Percentiles rank a stretch among this genome's conserved stretches.
Evolutionary conservation across 1,140 invertebrate species (phyloP).

Genomic region (Drosophila simulans): DNA sequence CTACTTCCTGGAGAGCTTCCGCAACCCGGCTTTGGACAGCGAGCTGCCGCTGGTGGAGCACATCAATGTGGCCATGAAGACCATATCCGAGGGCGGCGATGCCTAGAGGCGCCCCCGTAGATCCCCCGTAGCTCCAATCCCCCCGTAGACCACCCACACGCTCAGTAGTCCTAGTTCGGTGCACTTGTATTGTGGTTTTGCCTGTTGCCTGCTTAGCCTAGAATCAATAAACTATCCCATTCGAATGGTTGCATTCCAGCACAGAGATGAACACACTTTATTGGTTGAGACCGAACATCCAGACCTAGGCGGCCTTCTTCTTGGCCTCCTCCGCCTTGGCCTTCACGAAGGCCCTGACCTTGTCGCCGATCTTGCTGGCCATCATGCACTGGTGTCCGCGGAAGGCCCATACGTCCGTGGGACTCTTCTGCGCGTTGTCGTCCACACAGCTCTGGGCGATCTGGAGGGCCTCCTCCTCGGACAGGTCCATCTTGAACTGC

Average conservation of each 20-base stretch:
- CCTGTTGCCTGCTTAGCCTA: conserved; percentile 37
- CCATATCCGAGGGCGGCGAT: conserved; percentile 75
- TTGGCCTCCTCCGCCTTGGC: conserved; percentile 55
- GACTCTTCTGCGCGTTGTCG: conserved; percentile 58
- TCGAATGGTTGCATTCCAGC: conserved; percentile 56
- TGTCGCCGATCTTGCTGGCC: conserved; percentile 76
- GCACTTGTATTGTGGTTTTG: conserved; percentile 69
- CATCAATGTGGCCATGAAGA: conserved; percentile 86
- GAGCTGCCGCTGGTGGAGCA: conserved; percentile 87
- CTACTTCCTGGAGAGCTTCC: conserved; percentile 93
- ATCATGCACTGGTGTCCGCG: conserved; percentile 78
- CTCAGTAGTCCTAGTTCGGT: conserved; percentile 69
- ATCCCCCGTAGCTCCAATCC: conserved; percentile 6
- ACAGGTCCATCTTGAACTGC: conserved; percentile 80
- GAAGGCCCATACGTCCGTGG: conserved; percentile 70
- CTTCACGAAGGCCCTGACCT: conserved; percentile 63
- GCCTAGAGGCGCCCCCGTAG: conserved; percentile 35
- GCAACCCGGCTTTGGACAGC: conserved; percentile 88
- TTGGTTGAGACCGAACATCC: conserved; percentile 6
- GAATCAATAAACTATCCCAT: conserved; percentile 58
- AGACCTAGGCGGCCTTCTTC: conserved; percentile 29
- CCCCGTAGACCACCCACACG: conserved; percentile 40
- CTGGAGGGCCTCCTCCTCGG: conserved; percentile 65
- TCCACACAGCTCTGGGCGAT: conserved; percentile 74
- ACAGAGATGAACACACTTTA: conserved; percentile 29